A percentile compares a stretch with the other conserved stretches of the same genome.
Evolutionary conservation across 2,113 vertebrate species (phyloP).

Genomic region (Larimichthys polyactis): DNA sequence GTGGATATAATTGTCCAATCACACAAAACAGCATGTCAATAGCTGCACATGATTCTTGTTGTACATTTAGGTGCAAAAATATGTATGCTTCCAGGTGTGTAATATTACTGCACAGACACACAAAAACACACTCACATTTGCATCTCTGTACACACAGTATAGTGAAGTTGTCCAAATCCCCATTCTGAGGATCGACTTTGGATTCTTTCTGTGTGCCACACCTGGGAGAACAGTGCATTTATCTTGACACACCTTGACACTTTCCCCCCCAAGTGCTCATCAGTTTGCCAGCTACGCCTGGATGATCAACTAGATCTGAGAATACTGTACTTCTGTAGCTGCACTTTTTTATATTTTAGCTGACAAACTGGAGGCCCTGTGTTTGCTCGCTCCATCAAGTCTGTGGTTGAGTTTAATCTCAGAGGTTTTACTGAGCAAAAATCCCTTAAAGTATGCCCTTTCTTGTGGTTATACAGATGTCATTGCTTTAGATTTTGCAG

Average conservation of each 20-base stretch:
- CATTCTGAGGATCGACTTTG: slow-evolving; percentile 19
- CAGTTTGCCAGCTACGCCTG: slow-evolving; percentile 41
- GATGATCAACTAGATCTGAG: slow-evolving; percentile 36
- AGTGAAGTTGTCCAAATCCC: slow-evolving; percentile 12
- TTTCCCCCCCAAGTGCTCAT: slow-evolving; percentile 33
- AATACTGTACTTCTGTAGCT: slow-evolving; percentile 28
- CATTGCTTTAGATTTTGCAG: not conserved
- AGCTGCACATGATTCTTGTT: not conserved
- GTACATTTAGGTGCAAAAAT: not conserved
- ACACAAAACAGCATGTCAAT: not conserved
- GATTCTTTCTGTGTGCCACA: slow-evolving; percentile 21
- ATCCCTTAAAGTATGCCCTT: slow-evolving; percentile 2
- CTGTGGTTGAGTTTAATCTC: slow-evolving; percentile 11
- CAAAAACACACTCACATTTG: not conserved
- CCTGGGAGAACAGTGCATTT: slow-evolving; percentile 35
- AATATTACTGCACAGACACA: not conserved
- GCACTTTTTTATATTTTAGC: slow-evolving; percentile 32
- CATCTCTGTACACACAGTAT: not conserved
- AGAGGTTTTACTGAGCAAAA: slow-evolving; percentile 14
- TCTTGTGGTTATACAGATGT: slow-evolving; percentile 12
- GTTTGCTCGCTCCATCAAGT: slow-evolving; percentile 33
- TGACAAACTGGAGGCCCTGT: slow-evolving; percentile 38
- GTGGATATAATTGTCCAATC: not conserved
- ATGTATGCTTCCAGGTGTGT: not conserved
- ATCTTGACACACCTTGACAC: slow-evolving; percentile 54